Percentiles rank a stretch among this genome's conserved stretches.
phyloP scores from a whole-genome alignment of 1,140 invertebrate species.

The Daktulosphaira vitifoliae region DNA sequence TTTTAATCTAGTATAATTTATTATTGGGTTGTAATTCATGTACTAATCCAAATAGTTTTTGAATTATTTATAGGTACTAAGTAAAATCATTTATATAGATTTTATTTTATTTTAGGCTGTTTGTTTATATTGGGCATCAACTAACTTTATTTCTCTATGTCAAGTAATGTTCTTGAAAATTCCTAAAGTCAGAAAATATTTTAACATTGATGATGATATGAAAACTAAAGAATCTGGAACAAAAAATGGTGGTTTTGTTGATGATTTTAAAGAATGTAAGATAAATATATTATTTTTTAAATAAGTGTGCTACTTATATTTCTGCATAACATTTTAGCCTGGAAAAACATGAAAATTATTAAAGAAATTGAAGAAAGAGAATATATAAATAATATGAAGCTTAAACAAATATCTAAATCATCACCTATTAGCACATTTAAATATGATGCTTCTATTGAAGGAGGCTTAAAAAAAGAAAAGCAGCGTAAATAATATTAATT shows the following conservation, averaged over 20 bases:
- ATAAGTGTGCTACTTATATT: no score
- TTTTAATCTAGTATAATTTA: no score
- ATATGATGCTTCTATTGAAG: conserved; percentile 62
- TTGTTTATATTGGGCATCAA: conserved; percentile 81
- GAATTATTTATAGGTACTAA: no score
- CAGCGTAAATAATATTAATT: no score
- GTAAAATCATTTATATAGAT: no score
- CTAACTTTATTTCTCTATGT: conserved; percentile 76
- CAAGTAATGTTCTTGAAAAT: conserved; percentile 74
- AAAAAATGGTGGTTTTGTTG: conserved; percentile 66
- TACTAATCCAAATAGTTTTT: no score
- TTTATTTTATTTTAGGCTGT: conserved; percentile 54
- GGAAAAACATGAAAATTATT: conserved; percentile 73
- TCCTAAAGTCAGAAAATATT: conserved; percentile 60
- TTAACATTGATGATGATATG: conserved; percentile 59
- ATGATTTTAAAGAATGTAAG: conserved; percentile 73
- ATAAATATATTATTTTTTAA: conserved; percentile 34
- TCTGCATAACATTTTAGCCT: conserved; percentile 49
- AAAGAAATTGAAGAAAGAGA: conserved; percentile 66
- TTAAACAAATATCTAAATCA: conserved; percentile 71
- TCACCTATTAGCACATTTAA: conserved; percentile 79
- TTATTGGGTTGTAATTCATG: no score
- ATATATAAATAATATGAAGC: conserved; percentile 64
- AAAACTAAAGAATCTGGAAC: conserved; percentile 50
- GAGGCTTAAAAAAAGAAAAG: conserved; percentile 17